Evolutionary conservation across 2,888 invertebrate genomes (phyloP).

Genomic region (Coenonympha arcania): DNA sequence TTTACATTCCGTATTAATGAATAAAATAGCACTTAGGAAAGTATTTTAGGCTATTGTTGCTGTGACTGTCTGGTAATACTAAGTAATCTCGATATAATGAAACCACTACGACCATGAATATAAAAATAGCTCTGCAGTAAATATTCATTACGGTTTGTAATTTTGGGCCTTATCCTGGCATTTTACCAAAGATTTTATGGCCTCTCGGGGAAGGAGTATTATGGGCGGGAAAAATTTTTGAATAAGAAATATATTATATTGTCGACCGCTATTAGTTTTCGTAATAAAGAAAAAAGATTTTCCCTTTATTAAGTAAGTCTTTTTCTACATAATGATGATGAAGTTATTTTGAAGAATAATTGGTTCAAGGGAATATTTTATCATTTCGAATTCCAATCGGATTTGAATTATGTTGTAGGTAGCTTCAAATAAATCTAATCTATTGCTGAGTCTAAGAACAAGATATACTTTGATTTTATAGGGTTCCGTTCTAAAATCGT

Average conservation of each 20-base stretch:
- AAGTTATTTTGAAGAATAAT: too few species aligned
- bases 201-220: conserved; percentile 16
- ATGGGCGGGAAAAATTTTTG: conserved; percentile 16
- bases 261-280: conserved; percentile 8
- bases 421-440: too few species aligned
- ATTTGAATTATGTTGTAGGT: too few species aligned
- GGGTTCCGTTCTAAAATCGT: too few species aligned
- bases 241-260: conserved; percentile 18
- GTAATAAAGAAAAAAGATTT: conserved; percentile 7
- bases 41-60: background rate
- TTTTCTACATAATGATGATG: background rate
- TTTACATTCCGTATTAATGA: background rate
- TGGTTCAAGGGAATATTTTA: too few species aligned
- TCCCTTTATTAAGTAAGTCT: conserved; percentile 7
- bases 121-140: conserved; percentile 17
- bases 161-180: conserved; percentile 22
- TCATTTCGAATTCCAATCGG: too few species aligned
- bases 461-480: too few species aligned
- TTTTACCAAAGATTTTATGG: conserved; percentile 23
- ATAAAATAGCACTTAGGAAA: background rate
- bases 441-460: too few species aligned
- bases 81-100: conserved; percentile 15
- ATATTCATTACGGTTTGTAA: conserved; percentile 24
- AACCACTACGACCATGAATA: conserved; percentile 16
- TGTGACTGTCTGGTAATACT: background rate